Percentiles rank a stretch among this genome's conserved stretches.
These are phyloP conservation scores for Myotis lucifugus DNA, from an alignment of 2,113 vertebrate genomes.

Conservation along the genomic window DNA sequence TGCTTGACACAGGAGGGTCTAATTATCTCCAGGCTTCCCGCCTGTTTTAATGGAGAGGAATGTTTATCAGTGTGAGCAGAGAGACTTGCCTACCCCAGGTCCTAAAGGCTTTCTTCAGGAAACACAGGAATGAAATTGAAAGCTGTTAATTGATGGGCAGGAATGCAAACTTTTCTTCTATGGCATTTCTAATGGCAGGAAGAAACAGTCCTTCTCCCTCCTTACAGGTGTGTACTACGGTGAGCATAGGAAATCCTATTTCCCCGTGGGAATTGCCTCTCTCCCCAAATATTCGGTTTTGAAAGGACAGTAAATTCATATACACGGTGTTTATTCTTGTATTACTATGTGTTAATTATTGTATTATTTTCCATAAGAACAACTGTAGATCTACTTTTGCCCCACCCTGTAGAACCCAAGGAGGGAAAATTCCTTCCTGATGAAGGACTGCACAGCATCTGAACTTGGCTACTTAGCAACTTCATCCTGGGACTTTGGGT, in stretches of 20 bases:
- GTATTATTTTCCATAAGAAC: too few relatives aligned
- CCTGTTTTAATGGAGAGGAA: constrained; percentile 51
- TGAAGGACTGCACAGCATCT: not conserved
- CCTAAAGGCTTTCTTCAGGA: not conserved
- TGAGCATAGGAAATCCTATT: not conserved
- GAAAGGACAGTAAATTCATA: not conserved
- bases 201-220: not conserved
- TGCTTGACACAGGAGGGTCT: constrained; percentile 64
- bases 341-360: too few relatives aligned
- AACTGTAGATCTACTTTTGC: too few relatives aligned
- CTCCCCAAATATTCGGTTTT: not conserved
- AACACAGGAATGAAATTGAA: not conserved
- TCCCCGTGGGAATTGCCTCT: not conserved
- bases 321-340: not conserved
- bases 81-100: not conserved
- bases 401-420: not conserved
- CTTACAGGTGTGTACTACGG: not conserved
- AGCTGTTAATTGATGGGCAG: not conserved
- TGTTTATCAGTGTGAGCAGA: constrained; percentile 54
- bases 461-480: not conserved
- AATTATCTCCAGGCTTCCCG: constrained; percentile 67
- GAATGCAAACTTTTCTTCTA: not conserved
- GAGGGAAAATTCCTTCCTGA: not conserved
- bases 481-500: not conserved
- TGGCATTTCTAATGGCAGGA: not conserved